A percentile compares a stretch with the other conserved stretches of the same genome.
These are phyloP conservation scores for Eremophila alpestris DNA, from an alignment of 2,797 vertebrate genomes.

Conservation along the genomic window DNA sequence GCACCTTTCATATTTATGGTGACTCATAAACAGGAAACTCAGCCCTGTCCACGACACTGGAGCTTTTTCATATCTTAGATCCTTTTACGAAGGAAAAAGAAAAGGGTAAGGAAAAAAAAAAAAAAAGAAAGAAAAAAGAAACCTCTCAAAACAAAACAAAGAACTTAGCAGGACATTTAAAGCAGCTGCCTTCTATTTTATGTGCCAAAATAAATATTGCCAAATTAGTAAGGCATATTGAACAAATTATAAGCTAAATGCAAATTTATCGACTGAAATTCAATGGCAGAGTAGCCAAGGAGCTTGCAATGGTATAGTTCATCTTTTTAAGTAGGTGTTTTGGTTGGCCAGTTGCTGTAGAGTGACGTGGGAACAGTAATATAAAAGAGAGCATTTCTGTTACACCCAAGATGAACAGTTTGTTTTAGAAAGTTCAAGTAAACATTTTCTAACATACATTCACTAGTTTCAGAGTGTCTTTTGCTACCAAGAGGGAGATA, in stretches of 20 bases:
- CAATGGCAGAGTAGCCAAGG: slow-evolving; percentile 73
- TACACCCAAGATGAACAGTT: slow-evolving; percentile 78
- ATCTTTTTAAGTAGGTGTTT: slow-evolving; percentile 79
- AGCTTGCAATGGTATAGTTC: slow-evolving; percentile 58
- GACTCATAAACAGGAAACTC: slow-evolving; percentile 85
- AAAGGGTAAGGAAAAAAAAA: not conserved
- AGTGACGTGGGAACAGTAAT: slow-evolving; percentile 77
- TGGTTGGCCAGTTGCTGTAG: slow-evolving; percentile 72
- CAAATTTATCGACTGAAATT: slow-evolving; percentile 81
- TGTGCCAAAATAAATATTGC: slow-evolving; percentile 80
- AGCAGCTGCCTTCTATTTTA: slow-evolving; percentile 73
- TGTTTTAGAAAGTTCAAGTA: slow-evolving; percentile 78
- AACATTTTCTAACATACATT: slow-evolving; percentile 75
- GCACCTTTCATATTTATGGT: slow-evolving; percentile 85
- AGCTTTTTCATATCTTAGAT: slow-evolving; percentile 79
- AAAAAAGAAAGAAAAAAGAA: not conserved
- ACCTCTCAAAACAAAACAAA: slow-evolving; percentile 61
- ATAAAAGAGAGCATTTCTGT: slow-evolving; percentile 73
- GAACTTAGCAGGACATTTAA: slow-evolving; percentile 73
- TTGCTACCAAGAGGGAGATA: slow-evolving; percentile 72
- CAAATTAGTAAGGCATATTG: slow-evolving; percentile 81
- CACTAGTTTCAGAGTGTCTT: slow-evolving; percentile 62
- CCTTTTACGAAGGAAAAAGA: slow-evolving; percentile 70
- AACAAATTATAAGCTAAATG: slow-evolving; percentile 83
- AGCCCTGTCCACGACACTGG: slow-evolving; percentile 73